These are phyloP conservation scores for Phyto melanocephala DNA, from an alignment of 2,888 invertebrate species.

Conservation along the genomic window DNA sequence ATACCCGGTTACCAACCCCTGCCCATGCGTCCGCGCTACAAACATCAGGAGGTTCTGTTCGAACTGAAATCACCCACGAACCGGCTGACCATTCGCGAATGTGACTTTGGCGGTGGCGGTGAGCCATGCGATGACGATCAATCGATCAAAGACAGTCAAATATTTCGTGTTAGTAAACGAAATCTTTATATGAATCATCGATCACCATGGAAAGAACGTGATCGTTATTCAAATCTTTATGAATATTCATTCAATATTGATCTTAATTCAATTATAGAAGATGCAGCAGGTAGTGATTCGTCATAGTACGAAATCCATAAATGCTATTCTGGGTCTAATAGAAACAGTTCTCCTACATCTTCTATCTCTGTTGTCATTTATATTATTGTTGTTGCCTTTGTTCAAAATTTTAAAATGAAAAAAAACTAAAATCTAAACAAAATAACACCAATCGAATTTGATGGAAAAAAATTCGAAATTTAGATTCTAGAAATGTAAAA, in stretches of 20 bases:
- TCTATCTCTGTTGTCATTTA: constrained; percentile 49
- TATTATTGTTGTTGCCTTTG: constrained; percentile 56
- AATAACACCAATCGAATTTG: constrained; percentile 22
- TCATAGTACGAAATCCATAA: constrained; percentile 78
- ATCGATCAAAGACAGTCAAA: constrained; percentile 79
- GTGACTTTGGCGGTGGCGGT: constrained; percentile 79
- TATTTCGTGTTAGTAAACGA: constrained; percentile 79
- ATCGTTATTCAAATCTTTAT: constrained; percentile 79
- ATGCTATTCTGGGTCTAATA: constrained; percentile 55
- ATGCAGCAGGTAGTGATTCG: constrained; percentile 79
- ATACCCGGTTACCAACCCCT: constrained; percentile 76
- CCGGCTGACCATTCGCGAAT: constrained; percentile 78
- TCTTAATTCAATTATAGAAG: constrained; percentile 79
- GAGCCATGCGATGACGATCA: constrained; percentile 79
- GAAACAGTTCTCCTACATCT: constrained; percentile 50
- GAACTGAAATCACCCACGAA: constrained; percentile 78
- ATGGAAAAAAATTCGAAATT: background rate
- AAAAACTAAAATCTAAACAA: constrained; percentile 4
- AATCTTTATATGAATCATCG: constrained; percentile 79
- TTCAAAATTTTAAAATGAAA: constrained; percentile 46
- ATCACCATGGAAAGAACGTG: constrained; percentile 78
- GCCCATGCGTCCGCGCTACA: constrained; percentile 76
- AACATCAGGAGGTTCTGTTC: constrained; percentile 77
- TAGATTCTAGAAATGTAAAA: background rate
- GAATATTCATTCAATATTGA: constrained; percentile 79